phyloP scores from a whole-genome alignment of 2,797 vertebrate genomes.

The Antrozous pallidus region DNA sequence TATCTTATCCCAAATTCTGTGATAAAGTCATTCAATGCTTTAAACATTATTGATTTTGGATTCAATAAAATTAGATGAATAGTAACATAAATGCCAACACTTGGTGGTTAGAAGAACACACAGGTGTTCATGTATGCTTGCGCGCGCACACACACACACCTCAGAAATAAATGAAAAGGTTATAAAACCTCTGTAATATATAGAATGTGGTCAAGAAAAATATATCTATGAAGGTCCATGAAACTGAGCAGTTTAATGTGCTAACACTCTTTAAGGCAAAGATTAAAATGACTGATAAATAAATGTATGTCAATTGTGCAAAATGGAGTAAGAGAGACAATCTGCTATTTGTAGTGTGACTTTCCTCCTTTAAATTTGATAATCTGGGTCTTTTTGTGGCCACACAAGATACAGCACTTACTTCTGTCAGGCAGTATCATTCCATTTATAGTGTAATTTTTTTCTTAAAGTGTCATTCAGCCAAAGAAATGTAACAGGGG shows the following conservation, averaged over 20 bases:
- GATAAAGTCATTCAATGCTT: neutral
- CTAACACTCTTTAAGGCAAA: neutral
- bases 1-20: neutral
- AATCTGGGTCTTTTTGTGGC: neutral
- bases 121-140: accelerated
- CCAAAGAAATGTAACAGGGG: neutral
- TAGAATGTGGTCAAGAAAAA: neutral
- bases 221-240: neutral
- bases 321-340: neutral
- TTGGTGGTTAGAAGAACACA: neutral
- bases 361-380: neutral
- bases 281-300: neutral
- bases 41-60: neutral
- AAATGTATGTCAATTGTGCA: neutral
- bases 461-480: neutral
- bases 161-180: neutral
- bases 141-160: neutral
- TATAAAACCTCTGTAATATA: neutral
- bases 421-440: neutral
- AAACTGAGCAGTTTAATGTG: neutral
- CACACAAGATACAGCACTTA: neutral
- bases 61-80: neutral
- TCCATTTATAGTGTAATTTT: neutral
- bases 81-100: neutral
- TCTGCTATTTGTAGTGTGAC: neutral